phyloP scores from a whole-genome alignment of 1,140 invertebrate species.

The Triops longicaudatus region DNA sequence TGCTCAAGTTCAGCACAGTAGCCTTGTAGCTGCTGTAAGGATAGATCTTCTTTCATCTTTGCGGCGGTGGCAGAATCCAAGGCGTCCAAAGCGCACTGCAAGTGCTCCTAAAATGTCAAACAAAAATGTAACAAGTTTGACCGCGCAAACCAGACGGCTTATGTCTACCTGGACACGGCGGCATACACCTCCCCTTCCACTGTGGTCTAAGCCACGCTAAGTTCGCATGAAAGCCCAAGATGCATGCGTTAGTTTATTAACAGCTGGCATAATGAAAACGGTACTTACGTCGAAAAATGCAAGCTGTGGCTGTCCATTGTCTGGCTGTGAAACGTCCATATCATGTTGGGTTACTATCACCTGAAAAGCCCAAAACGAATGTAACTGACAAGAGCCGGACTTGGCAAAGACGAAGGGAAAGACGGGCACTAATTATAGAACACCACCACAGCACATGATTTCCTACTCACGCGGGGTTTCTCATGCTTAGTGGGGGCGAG shows the following conservation, averaged over 20 bases:
- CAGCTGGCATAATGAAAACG: neutral
- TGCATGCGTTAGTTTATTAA: neutral
- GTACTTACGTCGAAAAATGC: neutral
- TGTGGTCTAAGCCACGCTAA: neutral
- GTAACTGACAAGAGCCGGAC: neutral
- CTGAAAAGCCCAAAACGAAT: constrained; percentile 25
- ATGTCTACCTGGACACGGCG: neutral
- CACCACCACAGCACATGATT: neutral
- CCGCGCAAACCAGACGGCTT: neutral
- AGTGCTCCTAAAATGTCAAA: neutral
- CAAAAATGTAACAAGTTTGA: neutral
- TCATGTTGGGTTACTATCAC: constrained; percentile 30
- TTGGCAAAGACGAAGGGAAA: neutral
- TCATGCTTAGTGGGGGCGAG: neutral
- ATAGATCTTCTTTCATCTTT: neutral
- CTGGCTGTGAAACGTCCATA: constrained; percentile 27
- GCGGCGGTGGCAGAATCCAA: neutral
- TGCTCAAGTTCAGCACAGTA: neutral
- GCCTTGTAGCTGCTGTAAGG: neutral
- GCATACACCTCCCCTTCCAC: neutral
- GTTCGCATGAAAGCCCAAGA: neutral
- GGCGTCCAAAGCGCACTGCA: neutral
- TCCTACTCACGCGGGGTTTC: neutral
- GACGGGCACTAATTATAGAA: neutral
- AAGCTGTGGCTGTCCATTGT: constrained; percentile 22